These are phyloP conservation scores for Drosophila leonis DNA, from an alignment of 2,888 invertebrate genomes.

Conservation along the genomic window DNA sequence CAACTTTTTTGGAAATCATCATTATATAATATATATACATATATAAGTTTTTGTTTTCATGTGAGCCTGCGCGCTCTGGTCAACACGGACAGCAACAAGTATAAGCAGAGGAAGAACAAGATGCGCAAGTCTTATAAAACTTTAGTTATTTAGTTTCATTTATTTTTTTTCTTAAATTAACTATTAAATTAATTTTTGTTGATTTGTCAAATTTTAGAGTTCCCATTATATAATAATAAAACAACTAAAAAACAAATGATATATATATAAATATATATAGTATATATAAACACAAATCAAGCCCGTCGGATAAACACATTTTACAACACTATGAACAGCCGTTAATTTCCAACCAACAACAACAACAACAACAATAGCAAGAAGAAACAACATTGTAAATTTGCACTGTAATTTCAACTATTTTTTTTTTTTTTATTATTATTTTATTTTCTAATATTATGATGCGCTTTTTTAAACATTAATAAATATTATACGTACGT, in stretches of 20 bases:
- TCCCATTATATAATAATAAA: conserved; percentile 35
- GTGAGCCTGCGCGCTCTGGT: conserved; percentile 14
- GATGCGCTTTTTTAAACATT: conserved; percentile 40
- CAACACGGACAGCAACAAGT: not conserved
- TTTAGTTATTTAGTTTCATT: conserved; percentile 31
- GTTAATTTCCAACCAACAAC: conserved; percentile 8
- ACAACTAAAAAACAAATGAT: conserved; percentile 38
- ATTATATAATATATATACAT: conserved; percentile 26
- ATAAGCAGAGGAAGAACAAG: not conserved
- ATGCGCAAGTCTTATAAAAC: conserved; percentile 27
- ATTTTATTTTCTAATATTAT: not conserved
- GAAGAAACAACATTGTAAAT: conserved; percentile 22
- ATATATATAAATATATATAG: too few species aligned
- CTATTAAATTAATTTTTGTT: conserved; percentile 44
- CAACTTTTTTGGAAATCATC: conserved; percentile 33
- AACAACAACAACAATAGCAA: conserved; percentile 9
- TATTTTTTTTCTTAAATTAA: conserved; percentile 23
- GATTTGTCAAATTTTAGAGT: conserved; percentile 42
- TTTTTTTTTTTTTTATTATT: conserved; percentile 4
- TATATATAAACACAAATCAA: too few species aligned
- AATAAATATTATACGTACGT: conserved; percentile 33
- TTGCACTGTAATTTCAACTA: conserved; percentile 21
- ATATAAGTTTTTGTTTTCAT: conserved; percentile 43
- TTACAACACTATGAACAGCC: conserved; percentile 16
- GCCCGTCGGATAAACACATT: too few species aligned